Evolutionary conservation across 2,113 vertebrate species (phyloP).

Genomic region (Furnarius figulus): DNA sequence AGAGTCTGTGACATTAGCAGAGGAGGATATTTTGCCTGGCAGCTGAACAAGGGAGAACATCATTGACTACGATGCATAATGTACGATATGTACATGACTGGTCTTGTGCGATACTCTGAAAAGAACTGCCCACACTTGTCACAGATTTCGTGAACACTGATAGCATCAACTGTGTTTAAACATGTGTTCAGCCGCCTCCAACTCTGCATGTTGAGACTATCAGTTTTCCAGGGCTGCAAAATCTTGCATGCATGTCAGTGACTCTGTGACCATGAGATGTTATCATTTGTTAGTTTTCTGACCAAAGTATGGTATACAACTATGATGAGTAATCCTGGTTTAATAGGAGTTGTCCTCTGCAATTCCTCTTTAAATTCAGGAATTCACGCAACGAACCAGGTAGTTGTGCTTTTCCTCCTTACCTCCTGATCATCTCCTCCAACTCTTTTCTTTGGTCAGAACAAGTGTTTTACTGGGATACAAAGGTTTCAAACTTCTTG

Average conservation of each 20-base stretch:
- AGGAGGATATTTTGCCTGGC: not conserved
- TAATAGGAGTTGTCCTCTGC: not conserved
- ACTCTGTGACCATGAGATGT: slow-evolving; percentile 1
- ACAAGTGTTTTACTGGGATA: not conserved
- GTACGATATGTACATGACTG: not conserved
- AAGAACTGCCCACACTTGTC: slow-evolving; percentile 56
- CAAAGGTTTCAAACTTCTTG: not conserved
- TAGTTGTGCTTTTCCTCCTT: not conserved
- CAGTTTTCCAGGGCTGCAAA: not conserved
- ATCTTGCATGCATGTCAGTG: not conserved
- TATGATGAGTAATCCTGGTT: not conserved
- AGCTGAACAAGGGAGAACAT: not conserved
- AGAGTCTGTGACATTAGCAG: not conserved
- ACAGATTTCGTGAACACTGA: not conserved
- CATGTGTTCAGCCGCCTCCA: slow-evolving; percentile 36
- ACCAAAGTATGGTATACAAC: not conserved
- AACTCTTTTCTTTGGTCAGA: not conserved
- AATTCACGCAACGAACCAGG: not conserved
- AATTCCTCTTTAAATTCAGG: not conserved
- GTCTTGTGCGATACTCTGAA: not conserved
- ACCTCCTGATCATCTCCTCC: not conserved
- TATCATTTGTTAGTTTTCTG: not conserved
- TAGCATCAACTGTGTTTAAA: slow-evolving; percentile 52
- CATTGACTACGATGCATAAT: not conserved
- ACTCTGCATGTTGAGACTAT: slow-evolving; percentile 45